These are phyloP conservation scores for Busseola fusca DNA, from an alignment of 2,888 invertebrate species.

Conservation along the genomic window DNA sequence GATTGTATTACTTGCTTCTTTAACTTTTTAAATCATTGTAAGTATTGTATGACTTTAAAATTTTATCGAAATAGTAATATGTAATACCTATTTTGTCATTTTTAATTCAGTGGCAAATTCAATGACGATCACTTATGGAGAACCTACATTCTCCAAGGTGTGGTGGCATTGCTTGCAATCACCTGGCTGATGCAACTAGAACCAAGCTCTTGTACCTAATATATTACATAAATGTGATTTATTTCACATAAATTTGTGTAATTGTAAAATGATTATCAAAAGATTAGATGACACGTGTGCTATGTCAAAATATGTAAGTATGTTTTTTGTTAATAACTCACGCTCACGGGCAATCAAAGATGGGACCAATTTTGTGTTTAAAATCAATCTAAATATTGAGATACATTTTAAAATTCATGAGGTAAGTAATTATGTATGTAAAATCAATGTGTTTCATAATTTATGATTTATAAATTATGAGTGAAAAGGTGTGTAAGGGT, in stretches of 20 bases:
- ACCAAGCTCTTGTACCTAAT: slow-evolving; percentile 47
- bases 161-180: slow-evolving; percentile 54
- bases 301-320: slow-evolving; percentile 13
- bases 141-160: slow-evolving; percentile 40
- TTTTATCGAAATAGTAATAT: neutral
- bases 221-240: slow-evolving; percentile 39
- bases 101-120: slow-evolving; percentile 10
- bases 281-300: slow-evolving; percentile 2
- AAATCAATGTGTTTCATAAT: slow-evolving; percentile 8
- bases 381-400: slow-evolving; percentile 22
- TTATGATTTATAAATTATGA: neutral
- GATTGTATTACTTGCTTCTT: neutral
- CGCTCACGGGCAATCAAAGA: neutral
- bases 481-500: slow-evolving; percentile 12
- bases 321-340: neutral
- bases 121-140: slow-evolving; percentile 33
- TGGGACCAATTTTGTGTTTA: neutral
- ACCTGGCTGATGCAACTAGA: slow-evolving; percentile 77
- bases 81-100: neutral
- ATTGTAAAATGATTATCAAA: slow-evolving; percentile 29
- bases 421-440: slow-evolving; percentile 14
- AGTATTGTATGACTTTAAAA: neutral
- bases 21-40: neutral
- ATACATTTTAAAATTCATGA: slow-evolving; percentile 18
- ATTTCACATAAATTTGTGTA: slow-evolving; percentile 42